Evolutionary conservation across 2,113 vertebrate species (phyloP).

Genomic region (Dasyornis broadbenti): DNA sequence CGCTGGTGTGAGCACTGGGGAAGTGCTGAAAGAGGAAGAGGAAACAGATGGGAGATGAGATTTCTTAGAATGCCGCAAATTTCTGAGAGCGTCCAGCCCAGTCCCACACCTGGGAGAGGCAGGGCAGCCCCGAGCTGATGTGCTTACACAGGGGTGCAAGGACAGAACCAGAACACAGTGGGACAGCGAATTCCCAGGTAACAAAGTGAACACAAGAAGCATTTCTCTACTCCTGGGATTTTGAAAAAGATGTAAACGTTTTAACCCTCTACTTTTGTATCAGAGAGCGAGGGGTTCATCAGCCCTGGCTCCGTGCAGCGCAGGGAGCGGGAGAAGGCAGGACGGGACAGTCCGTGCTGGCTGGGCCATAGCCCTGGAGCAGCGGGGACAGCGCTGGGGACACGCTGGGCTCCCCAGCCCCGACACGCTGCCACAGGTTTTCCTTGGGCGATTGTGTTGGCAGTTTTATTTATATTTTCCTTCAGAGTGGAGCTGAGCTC

Average conservation of each 20-base stretch:
- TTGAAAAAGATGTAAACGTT: not conserved
- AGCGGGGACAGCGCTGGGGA: accelerated
- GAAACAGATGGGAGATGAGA: constrained; percentile 71
- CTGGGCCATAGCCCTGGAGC: accelerated
- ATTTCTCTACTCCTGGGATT: not conserved
- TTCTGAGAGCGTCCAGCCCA: not conserved
- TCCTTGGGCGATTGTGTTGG: not conserved
- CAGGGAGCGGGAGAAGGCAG: not conserved
- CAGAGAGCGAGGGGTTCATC: not conserved
- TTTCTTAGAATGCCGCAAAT: constrained; percentile 41
- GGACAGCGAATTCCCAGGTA: not conserved
- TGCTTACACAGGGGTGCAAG: not conserved
- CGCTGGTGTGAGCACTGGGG: not conserved
- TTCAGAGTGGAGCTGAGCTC: not conserved
- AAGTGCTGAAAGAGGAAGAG: constrained; percentile 69
- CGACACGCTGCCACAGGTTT: not conserved
- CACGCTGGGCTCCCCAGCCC: not conserved
- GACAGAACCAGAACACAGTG: not conserved
- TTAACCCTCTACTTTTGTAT: not conserved
- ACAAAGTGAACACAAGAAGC: not conserved
- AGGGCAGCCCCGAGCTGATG: not conserved
- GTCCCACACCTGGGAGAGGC: constrained; percentile 6
- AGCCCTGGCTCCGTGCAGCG: not conserved
- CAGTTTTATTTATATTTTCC: constrained; percentile 11
- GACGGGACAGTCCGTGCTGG: accelerated